phyloP scores from a whole-genome alignment of 2,888 invertebrate genomes.

The Amphipoea oculea region DNA sequence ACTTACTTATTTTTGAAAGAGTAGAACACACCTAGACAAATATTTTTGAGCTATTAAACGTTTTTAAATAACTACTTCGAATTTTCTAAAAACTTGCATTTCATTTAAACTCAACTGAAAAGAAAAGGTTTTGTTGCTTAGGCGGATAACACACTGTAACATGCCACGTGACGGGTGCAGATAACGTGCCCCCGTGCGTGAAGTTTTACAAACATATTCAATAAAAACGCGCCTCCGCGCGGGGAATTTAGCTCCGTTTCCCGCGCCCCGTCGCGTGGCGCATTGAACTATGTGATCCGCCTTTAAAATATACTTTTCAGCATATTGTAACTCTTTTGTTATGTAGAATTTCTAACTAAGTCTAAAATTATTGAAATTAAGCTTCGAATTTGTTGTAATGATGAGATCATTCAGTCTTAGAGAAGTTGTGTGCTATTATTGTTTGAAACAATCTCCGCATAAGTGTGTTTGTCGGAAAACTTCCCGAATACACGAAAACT shows the following conservation, averaged over 20 bases:
- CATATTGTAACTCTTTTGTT: too few species aligned
- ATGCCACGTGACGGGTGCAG: background rate
- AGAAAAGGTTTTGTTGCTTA: background rate
- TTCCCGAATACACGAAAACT: constrained; percentile 4
- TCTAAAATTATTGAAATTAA: background rate
- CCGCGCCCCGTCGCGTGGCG: background rate
- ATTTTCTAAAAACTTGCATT: background rate
- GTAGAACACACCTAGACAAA: background rate
- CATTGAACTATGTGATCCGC: background rate
- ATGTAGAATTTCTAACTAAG: background rate
- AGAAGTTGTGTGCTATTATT: background rate
- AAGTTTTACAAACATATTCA: background rate
- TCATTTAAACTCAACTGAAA: background rate
- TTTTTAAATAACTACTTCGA: background rate
- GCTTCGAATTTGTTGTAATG: background rate
- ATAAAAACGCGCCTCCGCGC: background rate
- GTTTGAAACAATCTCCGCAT: constrained; percentile 19
- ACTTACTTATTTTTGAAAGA: background rate
- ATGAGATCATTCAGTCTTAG: background rate
- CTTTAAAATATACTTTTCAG: background rate
- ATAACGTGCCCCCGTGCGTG: background rate
- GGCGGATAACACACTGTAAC: too few species aligned
- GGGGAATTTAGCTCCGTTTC: background rate
- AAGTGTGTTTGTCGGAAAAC: constrained; percentile 15
- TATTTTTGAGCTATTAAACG: background rate